Base-by-base conservation (phyloP, 2,888 invertebrate species). In the Agonopterix arenella region DNA sequence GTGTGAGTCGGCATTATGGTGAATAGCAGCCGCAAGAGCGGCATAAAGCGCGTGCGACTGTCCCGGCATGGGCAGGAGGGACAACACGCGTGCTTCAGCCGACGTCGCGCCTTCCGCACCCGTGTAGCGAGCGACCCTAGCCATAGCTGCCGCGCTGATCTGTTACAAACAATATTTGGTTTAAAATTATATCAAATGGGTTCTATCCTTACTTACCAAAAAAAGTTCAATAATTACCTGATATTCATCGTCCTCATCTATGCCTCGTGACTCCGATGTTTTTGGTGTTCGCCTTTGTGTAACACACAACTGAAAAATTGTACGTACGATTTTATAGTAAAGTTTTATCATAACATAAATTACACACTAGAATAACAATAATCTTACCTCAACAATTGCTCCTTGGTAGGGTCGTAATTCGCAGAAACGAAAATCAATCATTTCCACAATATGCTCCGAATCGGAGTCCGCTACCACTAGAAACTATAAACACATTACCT, bases 101-200 rank as follows among this genome's bases (percentile, higher is more conserved):
- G 11, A 28, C 8, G 13, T 46, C 46, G 5, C 36, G 52, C 86
- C 85, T 28, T 84, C 80, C 70, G 81, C 84, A 8, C 82, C 77
- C 2, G 86, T 85, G 56, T 86, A 85, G 40, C 86, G 79, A 0
- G 78, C 84, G 83, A 84, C 80, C 4, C 86, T 79, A 0, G 78
- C 84, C 84, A 84, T 81, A 4, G 85, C 85, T 11, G 77, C 75
- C 0, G 75, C 77, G 49, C 59, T 81, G 18, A 80, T 55, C 84
- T 85, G 50, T 28, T 4, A 28, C 28, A 28, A 5, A 28, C 28
- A 28, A 28, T 28, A 28, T 18, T 4, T 18, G 28, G 28, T 28
- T 28, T 5, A 5, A 28, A 28, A 5, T 28, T 28, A 28, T 28
- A 4, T 28, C 5, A 28, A 28, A 28, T 28, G 28, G 28, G 28